Percentiles rank a stretch among this genome's conserved stretches.
These are phyloP conservation scores for Omphaloscelis lunosa DNA, from an alignment of 2,888 invertebrate genomes.

Conservation along the genomic window DNA sequence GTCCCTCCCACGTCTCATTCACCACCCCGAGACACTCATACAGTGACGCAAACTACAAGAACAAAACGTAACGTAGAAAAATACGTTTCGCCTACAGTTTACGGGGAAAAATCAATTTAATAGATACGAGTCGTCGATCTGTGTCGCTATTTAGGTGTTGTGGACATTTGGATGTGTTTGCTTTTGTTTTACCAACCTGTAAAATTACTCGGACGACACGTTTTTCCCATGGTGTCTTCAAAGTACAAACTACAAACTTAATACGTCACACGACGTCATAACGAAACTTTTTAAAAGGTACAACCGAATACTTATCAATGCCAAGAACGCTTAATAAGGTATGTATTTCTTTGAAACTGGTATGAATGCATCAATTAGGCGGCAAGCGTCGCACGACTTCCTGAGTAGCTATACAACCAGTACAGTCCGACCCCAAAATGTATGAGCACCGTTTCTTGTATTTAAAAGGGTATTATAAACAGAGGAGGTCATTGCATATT, in stretches of 20 bases:
- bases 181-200: conserved; percentile 4
- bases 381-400: conserved; percentile 69
- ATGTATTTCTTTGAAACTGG: conserved; percentile 64
- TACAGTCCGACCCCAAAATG: conserved; percentile 61
- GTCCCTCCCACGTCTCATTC: conserved; percentile 61
- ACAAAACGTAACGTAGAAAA: conserved; percentile 32
- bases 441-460: conserved; percentile 58
- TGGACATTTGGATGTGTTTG: neutral
- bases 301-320: conserved; percentile 61
- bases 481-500: conserved; percentile 63
- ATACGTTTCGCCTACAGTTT: conserved; percentile 68
- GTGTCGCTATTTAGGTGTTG: conserved; percentile 2
- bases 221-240: conserved; percentile 2
- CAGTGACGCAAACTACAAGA: conserved; percentile 64
- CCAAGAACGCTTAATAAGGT: conserved; percentile 52
- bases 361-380: conserved; percentile 70
- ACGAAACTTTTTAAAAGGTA: conserved; percentile 32
- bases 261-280: conserved; percentile 11
- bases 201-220: conserved; percentile 18
- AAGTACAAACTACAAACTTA: conserved; percentile 14
- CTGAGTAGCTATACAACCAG: conserved; percentile 64
- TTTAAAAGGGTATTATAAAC: conserved; percentile 57
- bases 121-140: conserved; percentile 59
- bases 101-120: conserved; percentile 59
- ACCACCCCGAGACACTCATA: conserved; percentile 58